Percentiles rank a stretch among this genome's conserved stretches.
These are phyloP conservation scores for Lasioglossum leucozonium DNA, from an alignment of 2,888 invertebrate species.

Conservation along the genomic window DNA sequence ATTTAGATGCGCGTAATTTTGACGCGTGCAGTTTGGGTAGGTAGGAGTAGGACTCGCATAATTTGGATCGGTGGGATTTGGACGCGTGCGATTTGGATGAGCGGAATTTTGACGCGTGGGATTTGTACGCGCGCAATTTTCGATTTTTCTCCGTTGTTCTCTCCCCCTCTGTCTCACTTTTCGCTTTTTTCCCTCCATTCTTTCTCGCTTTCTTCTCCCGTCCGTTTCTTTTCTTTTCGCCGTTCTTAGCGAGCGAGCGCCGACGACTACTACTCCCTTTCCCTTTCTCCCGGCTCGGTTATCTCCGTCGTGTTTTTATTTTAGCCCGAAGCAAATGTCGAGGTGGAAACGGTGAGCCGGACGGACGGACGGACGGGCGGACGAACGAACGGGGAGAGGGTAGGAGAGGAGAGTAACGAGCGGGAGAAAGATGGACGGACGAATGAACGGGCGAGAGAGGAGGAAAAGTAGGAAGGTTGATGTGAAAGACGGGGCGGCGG, in stretches of 20 bases:
- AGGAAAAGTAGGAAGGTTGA: conserved; percentile 61
- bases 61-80: too few species aligned
- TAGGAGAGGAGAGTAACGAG: too few species aligned
- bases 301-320: conserved; percentile 76
- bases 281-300: conserved; percentile 25
- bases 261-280: conserved; percentile 12
- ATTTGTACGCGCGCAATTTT: neutral
- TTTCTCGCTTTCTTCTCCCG: neutral
- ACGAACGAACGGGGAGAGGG: neutral
- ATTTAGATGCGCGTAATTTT: too few species aligned
- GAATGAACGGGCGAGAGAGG: conserved; percentile 43
- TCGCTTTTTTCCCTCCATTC: conserved; percentile 10
- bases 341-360: conserved; percentile 63
- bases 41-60: too few species aligned
- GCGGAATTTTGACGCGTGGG: too few species aligned
- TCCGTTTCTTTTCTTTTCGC: neutral
- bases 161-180: conserved; percentile 18
- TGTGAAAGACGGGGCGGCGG: conserved; percentile 42
- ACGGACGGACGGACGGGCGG: conserved; percentile 14
- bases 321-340: conserved; percentile 78
- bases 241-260: neutral
- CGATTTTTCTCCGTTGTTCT: neutral
- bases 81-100: too few species aligned
- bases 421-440: too few species aligned
- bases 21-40: too few species aligned